These are phyloP conservation scores for Sphyrna mokarran DNA, from an alignment of 2,113 vertebrate genomes.

Conservation along the genomic window DNA sequence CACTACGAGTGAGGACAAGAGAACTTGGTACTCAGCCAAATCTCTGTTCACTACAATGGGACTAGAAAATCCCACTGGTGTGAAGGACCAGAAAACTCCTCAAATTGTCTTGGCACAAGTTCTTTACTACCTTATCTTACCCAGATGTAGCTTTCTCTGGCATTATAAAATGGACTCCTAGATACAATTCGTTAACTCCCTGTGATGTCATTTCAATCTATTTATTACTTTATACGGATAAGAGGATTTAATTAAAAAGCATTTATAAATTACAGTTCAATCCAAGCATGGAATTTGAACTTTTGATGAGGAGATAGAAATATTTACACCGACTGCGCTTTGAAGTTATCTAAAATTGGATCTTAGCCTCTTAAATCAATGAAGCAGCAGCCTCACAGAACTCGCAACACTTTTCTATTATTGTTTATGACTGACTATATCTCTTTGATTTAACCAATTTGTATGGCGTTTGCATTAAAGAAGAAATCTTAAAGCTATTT, in stretches of 20 bases:
- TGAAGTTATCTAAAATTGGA: conserved; percentile 12
- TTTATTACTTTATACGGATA: not conserved
- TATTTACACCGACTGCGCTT: not conserved
- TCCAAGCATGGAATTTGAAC: not conserved
- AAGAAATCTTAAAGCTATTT: not conserved
- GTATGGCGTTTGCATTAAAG: not conserved
- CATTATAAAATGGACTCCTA: not conserved
- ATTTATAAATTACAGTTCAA: not conserved
- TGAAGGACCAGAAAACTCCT: not conserved
- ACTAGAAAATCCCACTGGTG: too few relatives aligned
- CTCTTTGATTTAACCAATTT: not conserved
- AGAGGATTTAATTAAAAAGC: not conserved
- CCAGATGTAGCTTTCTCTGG: not conserved
- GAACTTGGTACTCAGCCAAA: too few relatives aligned
- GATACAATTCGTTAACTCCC: not conserved
- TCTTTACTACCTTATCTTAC: not conserved
- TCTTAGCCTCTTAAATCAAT: not conserved
- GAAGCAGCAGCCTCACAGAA: not conserved
- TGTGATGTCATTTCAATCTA: not conserved
- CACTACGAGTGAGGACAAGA: too few relatives aligned
- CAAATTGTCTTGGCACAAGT: not conserved
- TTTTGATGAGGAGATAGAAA: not conserved
- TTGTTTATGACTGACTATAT: not conserved
- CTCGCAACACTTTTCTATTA: not conserved
- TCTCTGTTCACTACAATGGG: too few relatives aligned